Percentiles rank a stretch among this genome's conserved stretches.
Evolutionary conservation across 2,888 invertebrate species (phyloP).

Genomic region (Tipula confusa): DNA sequence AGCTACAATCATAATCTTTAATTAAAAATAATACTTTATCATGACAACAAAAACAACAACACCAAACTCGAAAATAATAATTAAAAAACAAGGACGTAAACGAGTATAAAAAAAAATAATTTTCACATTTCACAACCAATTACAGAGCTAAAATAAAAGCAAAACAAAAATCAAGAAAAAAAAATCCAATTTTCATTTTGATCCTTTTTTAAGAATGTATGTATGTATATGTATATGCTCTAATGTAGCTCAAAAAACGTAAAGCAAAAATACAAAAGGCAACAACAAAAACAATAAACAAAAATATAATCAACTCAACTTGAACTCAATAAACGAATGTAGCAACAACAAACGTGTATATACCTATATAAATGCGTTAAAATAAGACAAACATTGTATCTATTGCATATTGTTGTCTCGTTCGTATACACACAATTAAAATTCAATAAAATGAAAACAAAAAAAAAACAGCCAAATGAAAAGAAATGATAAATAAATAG

Average conservation of each 20-base stretch:
- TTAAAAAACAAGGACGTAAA: not conserved
- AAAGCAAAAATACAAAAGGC: not conserved
- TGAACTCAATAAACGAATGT: constrained; percentile 13
- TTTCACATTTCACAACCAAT: constrained; percentile 25
- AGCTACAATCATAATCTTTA: constrained; percentile 25
- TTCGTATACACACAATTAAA: not conserved
- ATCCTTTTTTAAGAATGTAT: constrained; percentile 13
- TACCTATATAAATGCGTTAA: not conserved
- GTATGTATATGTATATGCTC: too few species aligned
- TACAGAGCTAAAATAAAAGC: constrained; percentile 3
- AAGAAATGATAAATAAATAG: not conserved
- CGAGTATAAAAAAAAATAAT: constrained; percentile 3
- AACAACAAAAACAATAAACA: constrained; percentile 8
- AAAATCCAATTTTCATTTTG: constrained; percentile 15
- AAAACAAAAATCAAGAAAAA: not conserved
- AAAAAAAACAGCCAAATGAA: not conserved
- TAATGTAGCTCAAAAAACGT: constrained; percentile 13
- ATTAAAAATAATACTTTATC: not conserved
- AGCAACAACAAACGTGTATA: not conserved
- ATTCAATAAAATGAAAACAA: not conserved
- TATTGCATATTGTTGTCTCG: not conserved
- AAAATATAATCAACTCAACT: constrained; percentile 28
- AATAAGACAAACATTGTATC: not conserved
- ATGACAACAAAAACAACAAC: not conserved
- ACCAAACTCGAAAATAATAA: constrained; percentile 13